These are phyloP conservation scores for Lacanobia oleracea DNA, from an alignment of 2,888 invertebrate species.

Conservation along the genomic window DNA sequence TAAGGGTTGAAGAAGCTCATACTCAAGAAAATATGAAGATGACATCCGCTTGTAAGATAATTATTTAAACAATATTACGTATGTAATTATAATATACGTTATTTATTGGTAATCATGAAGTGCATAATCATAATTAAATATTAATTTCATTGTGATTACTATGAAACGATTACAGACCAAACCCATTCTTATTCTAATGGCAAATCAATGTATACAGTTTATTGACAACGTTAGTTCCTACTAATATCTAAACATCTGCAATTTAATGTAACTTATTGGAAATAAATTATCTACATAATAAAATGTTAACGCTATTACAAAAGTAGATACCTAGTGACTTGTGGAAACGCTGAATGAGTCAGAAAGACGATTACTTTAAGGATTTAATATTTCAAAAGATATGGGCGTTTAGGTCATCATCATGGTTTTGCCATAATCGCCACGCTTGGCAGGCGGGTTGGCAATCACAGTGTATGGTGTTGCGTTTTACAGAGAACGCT, in stretches of 20 bases:
- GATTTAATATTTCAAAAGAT: background rate
- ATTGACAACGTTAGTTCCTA: conserved; percentile 9
- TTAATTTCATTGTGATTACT: conserved; percentile 23
- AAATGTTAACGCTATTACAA: conserved; percentile 2
- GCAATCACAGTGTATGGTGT: too few relatives aligned
- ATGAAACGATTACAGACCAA: conserved; percentile 17
- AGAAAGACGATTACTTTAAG: background rate
- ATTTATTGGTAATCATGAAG: conserved; percentile 24
- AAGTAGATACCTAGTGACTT: background rate
- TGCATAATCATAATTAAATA: conserved; percentile 26
- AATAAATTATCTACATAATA: conserved; percentile 25
- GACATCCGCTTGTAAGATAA: conserved; percentile 1
- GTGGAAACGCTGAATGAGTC: background rate
- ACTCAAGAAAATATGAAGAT: background rate
- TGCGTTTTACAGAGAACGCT: too few relatives aligned
- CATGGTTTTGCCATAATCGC: too few relatives aligned
- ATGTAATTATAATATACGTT: background rate
- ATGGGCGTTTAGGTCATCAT: too few relatives aligned
- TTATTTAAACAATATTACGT: conserved; percentile 7
- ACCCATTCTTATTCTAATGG: conserved; percentile 27
- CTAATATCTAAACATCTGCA: conserved; percentile 5
- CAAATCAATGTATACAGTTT: conserved; percentile 33
- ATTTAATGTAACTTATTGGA: conserved; percentile 7
- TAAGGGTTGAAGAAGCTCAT: background rate
- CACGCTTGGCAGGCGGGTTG: too few relatives aligned